These are phyloP conservation scores for Spheniscus mendiculus DNA, from an alignment of 2,113 vertebrate genomes.

Conservation along the genomic window DNA sequence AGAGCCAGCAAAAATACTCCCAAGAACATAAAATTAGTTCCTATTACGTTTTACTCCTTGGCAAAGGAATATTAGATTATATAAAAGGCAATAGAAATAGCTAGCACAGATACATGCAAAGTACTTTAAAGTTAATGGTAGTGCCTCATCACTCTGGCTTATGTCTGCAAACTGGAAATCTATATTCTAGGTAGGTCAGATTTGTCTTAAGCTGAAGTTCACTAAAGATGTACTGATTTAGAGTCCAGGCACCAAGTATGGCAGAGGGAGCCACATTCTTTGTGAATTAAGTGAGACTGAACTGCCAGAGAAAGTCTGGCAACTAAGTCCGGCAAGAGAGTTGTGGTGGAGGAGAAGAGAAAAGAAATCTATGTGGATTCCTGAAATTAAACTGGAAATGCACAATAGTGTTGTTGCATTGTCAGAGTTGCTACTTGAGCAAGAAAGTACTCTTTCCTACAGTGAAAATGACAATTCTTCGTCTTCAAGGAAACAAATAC, in stretches of 20 bases:
- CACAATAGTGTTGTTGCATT: not conserved
- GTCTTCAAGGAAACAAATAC: not conserved
- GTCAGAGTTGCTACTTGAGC: not conserved
- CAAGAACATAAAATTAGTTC: constrained; percentile 44
- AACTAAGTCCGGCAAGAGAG: not conserved
- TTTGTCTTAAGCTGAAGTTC: not conserved
- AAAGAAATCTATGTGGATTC: not conserved
- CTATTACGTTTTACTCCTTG: constrained; percentile 33
- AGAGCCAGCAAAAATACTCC: constrained; percentile 49
- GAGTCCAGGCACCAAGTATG: not conserved
- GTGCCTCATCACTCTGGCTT: not conserved
- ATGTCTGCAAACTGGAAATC: not conserved
- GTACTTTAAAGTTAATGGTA: not conserved
- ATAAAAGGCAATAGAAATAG: constrained; percentile 43
- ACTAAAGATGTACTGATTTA: not conserved
- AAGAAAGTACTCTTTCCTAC: not conserved
- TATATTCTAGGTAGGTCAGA: constrained; percentile 21
- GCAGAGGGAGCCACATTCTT: not conserved
- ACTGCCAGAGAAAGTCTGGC: not conserved
- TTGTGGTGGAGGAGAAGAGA: not conserved
- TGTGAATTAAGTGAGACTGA: not conserved
- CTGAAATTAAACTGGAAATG: not conserved
- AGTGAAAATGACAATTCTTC: not conserved
- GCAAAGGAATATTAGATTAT: constrained; percentile 30
- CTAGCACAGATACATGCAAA: not conserved